A percentile compares a stretch with the other conserved stretches of the same genome.
Conservation (phyloP, 1,140 invertebrate genomes). For the Papilio polytes region DNA sequence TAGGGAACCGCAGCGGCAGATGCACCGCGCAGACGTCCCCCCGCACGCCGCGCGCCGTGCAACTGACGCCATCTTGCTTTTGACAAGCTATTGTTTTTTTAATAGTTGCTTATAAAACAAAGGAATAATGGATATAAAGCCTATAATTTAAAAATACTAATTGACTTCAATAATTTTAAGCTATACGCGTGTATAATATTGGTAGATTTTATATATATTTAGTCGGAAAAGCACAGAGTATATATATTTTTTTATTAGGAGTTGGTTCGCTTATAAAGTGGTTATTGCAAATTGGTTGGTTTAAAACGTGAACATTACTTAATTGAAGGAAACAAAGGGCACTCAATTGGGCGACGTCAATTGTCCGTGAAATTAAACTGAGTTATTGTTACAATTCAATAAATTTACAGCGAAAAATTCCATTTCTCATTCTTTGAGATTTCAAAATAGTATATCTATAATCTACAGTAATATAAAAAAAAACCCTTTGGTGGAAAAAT, state of each 20-base stretch:
- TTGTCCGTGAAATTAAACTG: constrained; percentile 26
- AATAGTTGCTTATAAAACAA: constrained; percentile 41
- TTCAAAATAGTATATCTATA: neutral
- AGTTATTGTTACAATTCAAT: constrained; percentile 16
- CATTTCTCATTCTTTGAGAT: neutral
- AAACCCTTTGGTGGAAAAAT: too few relatives aligned
- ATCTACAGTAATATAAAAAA: too few relatives aligned
- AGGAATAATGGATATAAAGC: neutral
- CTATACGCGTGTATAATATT: too few relatives aligned
- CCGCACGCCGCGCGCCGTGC: constrained; percentile 26
- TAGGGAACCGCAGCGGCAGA: constrained; percentile 60
- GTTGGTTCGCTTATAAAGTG: neutral
- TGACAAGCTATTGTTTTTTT: constrained; percentile 45
- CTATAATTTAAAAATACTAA: neutral
- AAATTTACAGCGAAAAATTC: neutral
- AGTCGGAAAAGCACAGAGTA: neutral
- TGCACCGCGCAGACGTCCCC: constrained; percentile 61
- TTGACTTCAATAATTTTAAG: too few relatives aligned
- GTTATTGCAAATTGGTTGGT: constrained; percentile 27
- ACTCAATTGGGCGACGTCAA: neutral
- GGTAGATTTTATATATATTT: too few relatives aligned
- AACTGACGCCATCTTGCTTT: constrained; percentile 52
- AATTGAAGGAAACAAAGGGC: constrained; percentile 24
- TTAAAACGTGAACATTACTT: constrained; percentile 19
- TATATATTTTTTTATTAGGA: too few relatives aligned